Evolutionary conservation across 2,113 vertebrate species (phyloP).

Genomic region (Paralichthys olivaceus): DNA sequence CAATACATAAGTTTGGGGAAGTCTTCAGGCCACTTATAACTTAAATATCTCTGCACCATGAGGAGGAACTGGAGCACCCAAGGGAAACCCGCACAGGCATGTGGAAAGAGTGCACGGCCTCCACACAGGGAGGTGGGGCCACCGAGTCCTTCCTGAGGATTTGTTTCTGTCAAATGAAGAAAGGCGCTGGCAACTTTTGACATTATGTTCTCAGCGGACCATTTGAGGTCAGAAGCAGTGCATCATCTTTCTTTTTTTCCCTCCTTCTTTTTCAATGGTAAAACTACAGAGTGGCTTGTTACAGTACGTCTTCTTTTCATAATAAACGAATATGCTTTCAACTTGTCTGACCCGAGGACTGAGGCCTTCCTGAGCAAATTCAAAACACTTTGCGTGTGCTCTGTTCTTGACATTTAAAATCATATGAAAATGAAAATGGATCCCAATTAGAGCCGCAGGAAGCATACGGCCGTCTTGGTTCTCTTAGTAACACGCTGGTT

Average conservation of each 20-base stretch:
- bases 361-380: slow-evolving; percentile 51
- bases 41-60: slow-evolving; percentile 12
- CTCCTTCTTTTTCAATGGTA: background rate
- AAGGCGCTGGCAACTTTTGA: slow-evolving; percentile 64
- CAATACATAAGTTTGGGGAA: slow-evolving; percentile 18
- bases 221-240: slow-evolving; percentile 57
- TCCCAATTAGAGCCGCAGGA: slow-evolving; percentile 70
- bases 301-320: slow-evolving; percentile 27
- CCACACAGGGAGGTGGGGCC: slow-evolving; percentile 15
- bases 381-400: slow-evolving; percentile 63
- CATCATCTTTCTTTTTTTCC: slow-evolving; percentile 32
- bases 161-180: slow-evolving; percentile 71
- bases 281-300: slow-evolving; percentile 17
- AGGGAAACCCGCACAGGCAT: slow-evolving; percentile 21
- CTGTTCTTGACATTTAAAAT: slow-evolving; percentile 78
- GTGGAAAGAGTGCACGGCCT: slow-evolving; percentile 27
- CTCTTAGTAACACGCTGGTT: slow-evolving; percentile 60
- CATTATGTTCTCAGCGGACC: slow-evolving; percentile 61
- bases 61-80: slow-evolving; percentile 13
- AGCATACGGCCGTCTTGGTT: slow-evolving; percentile 39
- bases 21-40: slow-evolving; percentile 1
- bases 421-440: slow-evolving; percentile 72
- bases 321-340: slow-evolving; percentile 59
- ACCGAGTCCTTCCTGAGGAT: slow-evolving; percentile 54
- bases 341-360: slow-evolving; percentile 34